Conservation (phyloP, 2,888 invertebrate species). For the Phlogophora meticulosa region DNA sequence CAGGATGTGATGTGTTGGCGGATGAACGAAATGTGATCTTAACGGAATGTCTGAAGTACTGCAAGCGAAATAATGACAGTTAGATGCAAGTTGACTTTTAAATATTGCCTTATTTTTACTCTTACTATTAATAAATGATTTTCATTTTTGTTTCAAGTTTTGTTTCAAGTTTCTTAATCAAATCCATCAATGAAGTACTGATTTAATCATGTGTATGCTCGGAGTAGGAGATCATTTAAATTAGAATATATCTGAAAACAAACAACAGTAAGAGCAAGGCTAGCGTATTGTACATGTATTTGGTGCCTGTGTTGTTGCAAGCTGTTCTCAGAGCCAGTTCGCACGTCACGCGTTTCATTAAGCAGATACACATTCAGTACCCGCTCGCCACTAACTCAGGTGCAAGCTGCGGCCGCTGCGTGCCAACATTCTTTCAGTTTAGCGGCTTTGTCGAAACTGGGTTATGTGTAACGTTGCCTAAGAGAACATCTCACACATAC, state of each 20-base stretch:
- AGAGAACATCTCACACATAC: constrained; percentile 42
- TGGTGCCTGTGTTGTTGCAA: constrained; percentile 40
- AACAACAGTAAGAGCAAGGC: constrained; percentile 37
- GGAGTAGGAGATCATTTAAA: constrained; percentile 44
- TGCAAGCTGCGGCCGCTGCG: constrained; percentile 32
- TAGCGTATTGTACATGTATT: constrained; percentile 38
- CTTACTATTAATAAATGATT: too few species aligned
- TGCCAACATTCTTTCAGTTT: constrained; percentile 40
- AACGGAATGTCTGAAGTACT: too few species aligned
- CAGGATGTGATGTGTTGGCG: too few species aligned
- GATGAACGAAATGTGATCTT: too few species aligned
- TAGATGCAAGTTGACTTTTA: too few species aligned
- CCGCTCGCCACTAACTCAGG: constrained; percentile 38
- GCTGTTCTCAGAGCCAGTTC: constrained; percentile 18
- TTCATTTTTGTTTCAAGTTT: too few species aligned
- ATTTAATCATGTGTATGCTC: constrained; percentile 23
- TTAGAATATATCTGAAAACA: constrained; percentile 43
- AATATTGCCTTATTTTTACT: too few species aligned
- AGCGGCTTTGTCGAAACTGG: constrained; percentile 23
- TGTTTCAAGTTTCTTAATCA: constrained; percentile 38
- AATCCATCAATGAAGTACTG: constrained; percentile 37
- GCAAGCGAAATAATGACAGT: too few species aligned
- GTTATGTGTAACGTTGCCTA: constrained; percentile 37
- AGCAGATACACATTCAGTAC: constrained; percentile 33
- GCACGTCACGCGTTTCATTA: constrained; percentile 46